phyloP scores from a whole-genome alignment of 1,140 invertebrate genomes.

The Heliconius melpomene region DNA sequence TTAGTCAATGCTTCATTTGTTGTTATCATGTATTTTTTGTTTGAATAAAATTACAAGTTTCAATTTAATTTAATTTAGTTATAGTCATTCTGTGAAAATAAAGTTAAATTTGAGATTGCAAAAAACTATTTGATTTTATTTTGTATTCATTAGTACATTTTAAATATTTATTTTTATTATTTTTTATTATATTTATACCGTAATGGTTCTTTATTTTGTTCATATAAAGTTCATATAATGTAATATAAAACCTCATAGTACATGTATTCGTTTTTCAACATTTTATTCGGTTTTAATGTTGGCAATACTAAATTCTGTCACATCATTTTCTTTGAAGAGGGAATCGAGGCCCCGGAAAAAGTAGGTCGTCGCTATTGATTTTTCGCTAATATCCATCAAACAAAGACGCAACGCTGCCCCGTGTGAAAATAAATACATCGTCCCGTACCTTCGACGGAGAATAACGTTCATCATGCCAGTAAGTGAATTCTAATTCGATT shows the following conservation, averaged over 20 bases:
- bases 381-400: slow-evolving; percentile 71
- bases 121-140: not conserved
- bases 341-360: slow-evolving; percentile 61
- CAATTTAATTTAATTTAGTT: too few species aligned
- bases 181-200: too few species aligned
- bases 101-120: not conserved
- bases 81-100: too few species aligned
- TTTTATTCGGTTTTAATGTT: not conserved
- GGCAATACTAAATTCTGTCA: slow-evolving; percentile 53
- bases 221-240: too few species aligned
- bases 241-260: slow-evolving; percentile 8
- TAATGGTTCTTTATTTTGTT: too few species aligned
- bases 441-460: slow-evolving; percentile 50
- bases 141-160: too few species aligned
- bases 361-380: slow-evolving; percentile 76
- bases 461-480: slow-evolving; percentile 68
- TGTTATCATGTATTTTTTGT: too few species aligned
- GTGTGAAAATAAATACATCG: slow-evolving; percentile 52
- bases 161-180: too few species aligned
- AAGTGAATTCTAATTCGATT: slow-evolving; percentile 52
- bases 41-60: too few species aligned
- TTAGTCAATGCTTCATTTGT: too few species aligned
- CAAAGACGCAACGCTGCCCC: slow-evolving; percentile 63
- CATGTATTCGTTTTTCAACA: slow-evolving; percentile 4
- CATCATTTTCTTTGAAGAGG: slow-evolving; percentile 64